Conservation (phyloP, 2,797 vertebrate species). For the Chiloscyllium punctatum region DNA sequence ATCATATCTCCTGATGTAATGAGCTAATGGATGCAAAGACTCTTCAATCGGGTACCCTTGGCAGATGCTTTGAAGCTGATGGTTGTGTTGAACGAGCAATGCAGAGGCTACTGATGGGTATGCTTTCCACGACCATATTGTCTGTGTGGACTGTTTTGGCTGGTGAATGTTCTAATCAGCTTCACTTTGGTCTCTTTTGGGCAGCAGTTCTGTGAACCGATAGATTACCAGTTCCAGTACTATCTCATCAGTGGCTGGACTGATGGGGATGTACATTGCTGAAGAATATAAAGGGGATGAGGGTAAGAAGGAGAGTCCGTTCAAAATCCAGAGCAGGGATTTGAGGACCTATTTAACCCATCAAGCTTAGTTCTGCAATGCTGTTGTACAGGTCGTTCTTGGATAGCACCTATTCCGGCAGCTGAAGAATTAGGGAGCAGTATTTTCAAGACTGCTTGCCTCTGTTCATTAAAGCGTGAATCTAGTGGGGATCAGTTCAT, state of each 20-base stretch:
- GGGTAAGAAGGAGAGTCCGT: neutral
- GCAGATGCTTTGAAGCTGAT: neutral
- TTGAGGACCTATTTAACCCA: neutral
- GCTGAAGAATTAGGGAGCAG: no score
- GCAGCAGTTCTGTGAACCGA: neutral
- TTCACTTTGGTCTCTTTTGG: neutral
- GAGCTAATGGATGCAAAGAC: neutral
- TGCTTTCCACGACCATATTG: neutral
- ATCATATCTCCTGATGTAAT: no score
- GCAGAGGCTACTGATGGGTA: neutral
- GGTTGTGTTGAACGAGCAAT: neutral
- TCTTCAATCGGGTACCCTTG: neutral
- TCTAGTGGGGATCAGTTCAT: no score
- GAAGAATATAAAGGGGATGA: neutral
- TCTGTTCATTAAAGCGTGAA: no score
- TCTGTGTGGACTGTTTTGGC: no score
- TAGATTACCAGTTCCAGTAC: neutral
- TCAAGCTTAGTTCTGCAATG: neutral
- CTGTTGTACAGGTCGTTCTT: neutral
- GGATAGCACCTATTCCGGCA: no score
- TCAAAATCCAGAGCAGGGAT: neutral
- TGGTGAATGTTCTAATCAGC: no score
- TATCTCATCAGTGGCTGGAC: neutral
- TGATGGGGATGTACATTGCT: neutral
- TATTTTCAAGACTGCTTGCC: no score